Evolutionary conservation across 2,113 vertebrate genomes (phyloP).

Genomic region (Trochalopteron elliotii): DNA sequence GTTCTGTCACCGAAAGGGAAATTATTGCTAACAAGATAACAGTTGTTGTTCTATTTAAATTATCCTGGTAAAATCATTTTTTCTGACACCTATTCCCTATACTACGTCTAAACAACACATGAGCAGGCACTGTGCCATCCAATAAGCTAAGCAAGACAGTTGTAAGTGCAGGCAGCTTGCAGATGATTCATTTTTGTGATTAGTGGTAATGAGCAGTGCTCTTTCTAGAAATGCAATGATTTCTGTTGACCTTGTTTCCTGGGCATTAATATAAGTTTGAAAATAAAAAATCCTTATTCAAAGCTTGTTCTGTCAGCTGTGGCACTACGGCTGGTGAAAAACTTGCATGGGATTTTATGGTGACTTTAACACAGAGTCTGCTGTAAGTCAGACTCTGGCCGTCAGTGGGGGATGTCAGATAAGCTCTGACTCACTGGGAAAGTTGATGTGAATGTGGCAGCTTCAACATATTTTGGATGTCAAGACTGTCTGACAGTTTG

Average conservation of each 20-base stretch:
- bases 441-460: background rate
- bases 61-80: conserved; percentile 20
- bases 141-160: conserved; percentile 9
- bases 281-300: conserved; percentile 13
- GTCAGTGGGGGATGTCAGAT: background rate
- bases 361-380: background rate
- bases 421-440: background rate
- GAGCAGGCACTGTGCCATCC: background rate
- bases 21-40: conserved; percentile 46
- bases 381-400: background rate
- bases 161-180: conserved; percentile 5
- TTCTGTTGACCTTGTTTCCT: conserved; percentile 1
- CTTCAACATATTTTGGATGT: background rate
- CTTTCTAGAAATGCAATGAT: background rate
- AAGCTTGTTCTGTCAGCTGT: background rate
- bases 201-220: background rate
- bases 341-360: background rate
- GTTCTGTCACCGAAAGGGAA: conserved; percentile 29
- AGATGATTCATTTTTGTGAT: conserved; percentile 26
- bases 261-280: background rate
- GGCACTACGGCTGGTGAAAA: background rate
- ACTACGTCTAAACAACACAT: background rate
- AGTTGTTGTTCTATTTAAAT: conserved; percentile 59
- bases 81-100: conserved; percentile 33
- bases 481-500: background rate